These are phyloP conservation scores for Microcebus jonahi DNA, from an alignment of 2,113 vertebrate species.

Conservation along the genomic window DNA sequence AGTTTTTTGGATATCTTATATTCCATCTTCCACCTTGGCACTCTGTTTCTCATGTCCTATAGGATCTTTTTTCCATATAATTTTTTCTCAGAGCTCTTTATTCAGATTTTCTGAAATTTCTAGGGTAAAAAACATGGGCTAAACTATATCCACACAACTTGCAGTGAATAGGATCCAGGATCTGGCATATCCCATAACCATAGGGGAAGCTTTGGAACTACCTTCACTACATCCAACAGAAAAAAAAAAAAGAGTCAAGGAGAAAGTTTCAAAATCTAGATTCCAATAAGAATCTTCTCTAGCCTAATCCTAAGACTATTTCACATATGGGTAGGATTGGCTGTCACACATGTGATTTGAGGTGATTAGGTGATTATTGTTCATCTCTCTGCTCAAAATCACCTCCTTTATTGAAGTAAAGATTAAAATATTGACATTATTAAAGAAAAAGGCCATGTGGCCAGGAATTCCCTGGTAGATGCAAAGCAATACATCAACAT, in stretches of 20 bases:
- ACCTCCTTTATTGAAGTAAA: background rate
- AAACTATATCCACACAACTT: background rate
- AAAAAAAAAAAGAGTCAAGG: background rate
- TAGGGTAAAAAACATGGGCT: background rate
- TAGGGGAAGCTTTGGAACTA: background rate
- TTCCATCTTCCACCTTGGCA: background rate
- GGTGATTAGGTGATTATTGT: background rate
- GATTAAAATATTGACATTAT: background rate
- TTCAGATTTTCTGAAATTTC: constrained; percentile 1
- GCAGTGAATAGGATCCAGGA: background rate
- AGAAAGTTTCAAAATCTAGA: background rate
- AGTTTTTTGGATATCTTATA: background rate
- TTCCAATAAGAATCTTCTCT: background rate
- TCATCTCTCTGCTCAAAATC: background rate
- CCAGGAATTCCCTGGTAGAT: background rate
- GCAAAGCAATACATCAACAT: background rate
- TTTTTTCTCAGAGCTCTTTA: background rate
- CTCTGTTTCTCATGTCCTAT: background rate
- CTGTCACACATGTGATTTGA: background rate
- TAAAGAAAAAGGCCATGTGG: background rate
- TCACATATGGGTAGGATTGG: background rate
- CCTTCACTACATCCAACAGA: background rate
- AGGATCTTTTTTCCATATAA: background rate
- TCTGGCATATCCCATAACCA: background rate
- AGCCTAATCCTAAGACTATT: background rate